These are phyloP conservation scores for Zonitis immaculata DNA, from an alignment of 2,888 invertebrate species.

Conservation along the genomic window DNA sequence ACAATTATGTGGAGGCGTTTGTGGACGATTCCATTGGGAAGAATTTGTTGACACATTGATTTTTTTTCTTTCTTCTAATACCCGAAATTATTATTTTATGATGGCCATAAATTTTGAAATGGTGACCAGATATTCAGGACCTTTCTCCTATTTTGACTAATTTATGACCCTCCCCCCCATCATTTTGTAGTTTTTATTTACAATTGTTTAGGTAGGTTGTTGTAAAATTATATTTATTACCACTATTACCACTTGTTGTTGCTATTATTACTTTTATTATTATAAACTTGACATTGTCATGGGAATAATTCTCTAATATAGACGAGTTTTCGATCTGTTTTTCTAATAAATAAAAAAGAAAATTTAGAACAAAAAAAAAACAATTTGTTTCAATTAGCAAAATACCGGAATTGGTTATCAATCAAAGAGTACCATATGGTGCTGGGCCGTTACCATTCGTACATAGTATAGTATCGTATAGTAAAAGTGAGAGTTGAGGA, in stretches of 20 bases:
- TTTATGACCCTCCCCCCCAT: background rate
- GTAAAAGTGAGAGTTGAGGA: constrained; percentile 5
- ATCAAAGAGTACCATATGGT: background rate
- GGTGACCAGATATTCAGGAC: background rate
- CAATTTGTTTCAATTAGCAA: too few species aligned
- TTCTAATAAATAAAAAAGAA: too few species aligned
- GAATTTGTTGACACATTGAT: too few species aligned
- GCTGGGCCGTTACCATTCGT: background rate
- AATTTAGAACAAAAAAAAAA: too few species aligned
- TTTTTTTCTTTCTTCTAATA: background rate
- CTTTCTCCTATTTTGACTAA: background rate
- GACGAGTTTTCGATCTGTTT: too few species aligned
- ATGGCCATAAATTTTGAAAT: background rate
- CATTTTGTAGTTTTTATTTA: too few species aligned
- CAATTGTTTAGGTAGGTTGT: background rate
- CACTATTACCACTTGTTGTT: background rate
- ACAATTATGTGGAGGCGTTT: too few species aligned
- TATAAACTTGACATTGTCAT: constrained; percentile 2
- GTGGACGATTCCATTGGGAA: too few species aligned
- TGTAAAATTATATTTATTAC: background rate
- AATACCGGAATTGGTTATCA: background rate
- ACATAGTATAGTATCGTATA: too few species aligned
- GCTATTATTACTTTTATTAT: background rate
- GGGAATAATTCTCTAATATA: background rate
- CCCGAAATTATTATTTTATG: background rate